A percentile compares a stretch with the other conserved stretches of the same genome.
phyloP scores from a whole-genome alignment of 2,888 invertebrate genomes.

The Cerceris rybyensis region DNA sequence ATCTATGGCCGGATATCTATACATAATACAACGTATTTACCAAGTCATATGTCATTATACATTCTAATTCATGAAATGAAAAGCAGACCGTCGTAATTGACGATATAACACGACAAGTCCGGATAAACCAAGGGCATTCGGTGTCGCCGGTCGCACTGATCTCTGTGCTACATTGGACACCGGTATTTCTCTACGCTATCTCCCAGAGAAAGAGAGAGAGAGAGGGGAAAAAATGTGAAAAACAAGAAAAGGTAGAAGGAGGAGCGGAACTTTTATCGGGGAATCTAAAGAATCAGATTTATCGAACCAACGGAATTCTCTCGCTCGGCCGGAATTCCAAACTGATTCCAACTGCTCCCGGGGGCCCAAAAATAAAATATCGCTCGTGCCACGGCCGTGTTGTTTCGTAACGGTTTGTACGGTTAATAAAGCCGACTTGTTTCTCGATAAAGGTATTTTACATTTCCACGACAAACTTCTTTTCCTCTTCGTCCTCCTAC shows the following conservation, averaged over 20 bases:
- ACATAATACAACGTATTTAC: conserved; percentile 47
- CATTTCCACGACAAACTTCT: conserved; percentile 43
- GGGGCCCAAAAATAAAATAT: neutral
- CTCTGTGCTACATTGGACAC: no score
- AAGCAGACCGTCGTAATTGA: conserved; percentile 29
- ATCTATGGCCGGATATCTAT: conserved; percentile 31
- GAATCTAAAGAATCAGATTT: no score
- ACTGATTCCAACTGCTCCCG: neutral
- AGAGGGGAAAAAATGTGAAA: neutral
- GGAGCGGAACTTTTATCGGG: no score
- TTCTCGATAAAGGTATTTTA: conserved; percentile 36
- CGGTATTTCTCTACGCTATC: no score
- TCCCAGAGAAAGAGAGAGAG: neutral
- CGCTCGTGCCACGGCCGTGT: neutral
- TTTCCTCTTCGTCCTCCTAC: neutral
- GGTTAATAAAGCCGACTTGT: conserved; percentile 22
- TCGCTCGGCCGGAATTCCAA: neutral
- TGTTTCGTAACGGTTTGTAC: neutral
- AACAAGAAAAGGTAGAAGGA: no score
- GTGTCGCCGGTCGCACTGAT: conserved; percentile 2
- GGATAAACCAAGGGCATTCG: conserved; percentile 25
- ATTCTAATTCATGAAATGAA: conserved; percentile 42
- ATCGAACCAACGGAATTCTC: no score
- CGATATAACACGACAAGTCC: conserved; percentile 6
- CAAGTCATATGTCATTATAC: conserved; percentile 37